Base-by-base conservation (phyloP, 2,797 vertebrate species). In the Rhinophrynus dorsalis region DNA sequence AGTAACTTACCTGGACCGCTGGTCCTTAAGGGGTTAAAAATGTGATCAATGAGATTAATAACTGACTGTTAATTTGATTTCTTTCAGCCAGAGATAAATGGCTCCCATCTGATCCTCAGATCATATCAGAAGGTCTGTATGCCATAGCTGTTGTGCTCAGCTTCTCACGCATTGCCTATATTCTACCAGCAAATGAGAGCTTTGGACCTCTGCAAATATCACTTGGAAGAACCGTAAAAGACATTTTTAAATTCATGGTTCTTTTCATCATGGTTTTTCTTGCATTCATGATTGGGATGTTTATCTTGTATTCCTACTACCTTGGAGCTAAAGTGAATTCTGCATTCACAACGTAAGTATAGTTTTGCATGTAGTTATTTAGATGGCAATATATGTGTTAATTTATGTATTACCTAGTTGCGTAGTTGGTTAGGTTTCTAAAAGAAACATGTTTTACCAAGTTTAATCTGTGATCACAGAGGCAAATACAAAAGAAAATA, bases 171-270 rank as follows among this genome's bases (percentile, higher is more conserved):
- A 94, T 95, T 0, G 92, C 94, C 0, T 95, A 94, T 67, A 94
- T 95, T 72, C 88, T 95, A 60, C 94, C 93, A n/a, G 93, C 93
- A 18, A 94, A 94, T 5, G 94, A 95, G 80, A 95, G 93, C 80
- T 94, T 95, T 35, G 93, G 94, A 2, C 94, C 93, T 8, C 78
- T 95, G 51, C 94, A 94, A 85, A 94, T 95, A 81, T 95, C 94
- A 1, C 89, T 95, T 20, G 94, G 94, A 52, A 90, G 94, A 65
- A 95, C 94, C 1, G 92, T 94, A 37, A 95, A 94, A 78, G 93
- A 94, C 83, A 94, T 94, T 78, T 94, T 94, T 84, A 94, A 94
- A 82, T 95, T 95, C 78, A 94, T 95, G 94, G 93, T 95, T 62
- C 90, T 94, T 68, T 95, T 95, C 74, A 94, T 95, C 67, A 94